These are phyloP conservation scores for Anguilla pacifica DNA, from an alignment of 2,797 vertebrate genomes.

Conservation along the genomic window DNA sequence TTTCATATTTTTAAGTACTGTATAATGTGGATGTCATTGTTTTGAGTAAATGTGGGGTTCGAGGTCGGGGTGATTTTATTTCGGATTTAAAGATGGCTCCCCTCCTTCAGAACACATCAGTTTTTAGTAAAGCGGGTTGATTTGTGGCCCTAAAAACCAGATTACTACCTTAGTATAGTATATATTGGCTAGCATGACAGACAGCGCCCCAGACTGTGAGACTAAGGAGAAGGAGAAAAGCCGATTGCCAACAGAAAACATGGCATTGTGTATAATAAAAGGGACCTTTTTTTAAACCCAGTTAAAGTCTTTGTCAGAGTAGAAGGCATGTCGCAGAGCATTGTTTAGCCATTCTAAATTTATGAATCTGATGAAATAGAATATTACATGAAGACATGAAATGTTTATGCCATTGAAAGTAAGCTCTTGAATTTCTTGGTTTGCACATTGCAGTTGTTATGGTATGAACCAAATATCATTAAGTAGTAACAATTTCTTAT, in stretches of 20 bases:
- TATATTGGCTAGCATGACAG: background rate
- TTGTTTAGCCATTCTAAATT: background rate
- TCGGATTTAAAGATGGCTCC: background rate
- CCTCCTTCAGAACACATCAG: background rate
- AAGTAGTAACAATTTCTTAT: background rate
- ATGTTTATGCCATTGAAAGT: background rate
- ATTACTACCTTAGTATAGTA: background rate
- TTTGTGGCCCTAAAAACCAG: background rate
- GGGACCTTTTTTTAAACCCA: background rate
- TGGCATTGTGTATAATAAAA: background rate
- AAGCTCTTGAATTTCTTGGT: background rate
- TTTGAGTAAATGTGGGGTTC: background rate
- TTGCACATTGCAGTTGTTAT: background rate
- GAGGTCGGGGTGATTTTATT: background rate
- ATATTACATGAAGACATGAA: slow-evolving; percentile 14
- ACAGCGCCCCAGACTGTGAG: background rate
- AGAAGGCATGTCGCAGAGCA: background rate
- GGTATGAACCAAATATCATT: background rate
- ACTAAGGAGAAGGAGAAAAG: background rate
- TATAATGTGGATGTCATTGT: background rate
- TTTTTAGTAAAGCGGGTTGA: background rate
- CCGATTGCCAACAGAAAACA: background rate
- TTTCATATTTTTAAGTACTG: background rate
- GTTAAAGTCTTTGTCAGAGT: background rate
- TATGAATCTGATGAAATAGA: background rate